Base-by-base conservation (phyloP, 2,113 vertebrate genomes). In the Hyla sarda region DNA sequence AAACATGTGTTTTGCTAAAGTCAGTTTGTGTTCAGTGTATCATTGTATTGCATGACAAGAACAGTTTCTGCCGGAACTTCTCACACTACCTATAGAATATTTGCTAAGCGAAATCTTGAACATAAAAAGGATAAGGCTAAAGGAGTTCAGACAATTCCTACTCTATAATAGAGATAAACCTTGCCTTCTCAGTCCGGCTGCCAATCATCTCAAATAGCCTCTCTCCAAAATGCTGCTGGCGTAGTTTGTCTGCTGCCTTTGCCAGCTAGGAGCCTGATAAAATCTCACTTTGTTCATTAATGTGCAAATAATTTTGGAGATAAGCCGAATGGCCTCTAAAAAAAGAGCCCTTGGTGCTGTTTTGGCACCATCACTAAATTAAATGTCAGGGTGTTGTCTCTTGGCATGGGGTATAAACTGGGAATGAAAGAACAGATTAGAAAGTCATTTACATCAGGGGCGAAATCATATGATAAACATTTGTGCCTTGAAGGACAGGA, bases 371-470 rank as follows among this genome's bases (percentile, higher is more conserved):
- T 72, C 87, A 90, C 88, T 89, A 92, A 94, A 95, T 95, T 92
- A 94, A 94, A 95, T 95, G 93, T 94, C 94, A 92, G 60, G 90
- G 88, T 85, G 72, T 90, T 88, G 89, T 89, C 90, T 88, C 82
- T 87, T 84, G 52, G 71, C 87, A 90, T 87, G 88, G 87, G 87
- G 88, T 72, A 87, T 50, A 88, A 83, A 88, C 90, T 56, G 7
- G n/a, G 54, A 81, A 72, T 58, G 37, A 47, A 72, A 81, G 69
- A 90, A 90, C 90, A 91, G 93, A 94, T 94, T 93, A 93, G 90
- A 90, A 90, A 90, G 89, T 92, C 93, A 95, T 94, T 93, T 88
- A 89, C 92, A 94, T 94, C 81, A 17, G 91, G 94, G 93, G 93
- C 92, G 91, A 93, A 92, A 95, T 94, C 94, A 92, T 90, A 89